Evolutionary conservation across 2,797 vertebrate genomes (phyloP).

Genomic region (Parauchenoglanis punctatus): DNA sequence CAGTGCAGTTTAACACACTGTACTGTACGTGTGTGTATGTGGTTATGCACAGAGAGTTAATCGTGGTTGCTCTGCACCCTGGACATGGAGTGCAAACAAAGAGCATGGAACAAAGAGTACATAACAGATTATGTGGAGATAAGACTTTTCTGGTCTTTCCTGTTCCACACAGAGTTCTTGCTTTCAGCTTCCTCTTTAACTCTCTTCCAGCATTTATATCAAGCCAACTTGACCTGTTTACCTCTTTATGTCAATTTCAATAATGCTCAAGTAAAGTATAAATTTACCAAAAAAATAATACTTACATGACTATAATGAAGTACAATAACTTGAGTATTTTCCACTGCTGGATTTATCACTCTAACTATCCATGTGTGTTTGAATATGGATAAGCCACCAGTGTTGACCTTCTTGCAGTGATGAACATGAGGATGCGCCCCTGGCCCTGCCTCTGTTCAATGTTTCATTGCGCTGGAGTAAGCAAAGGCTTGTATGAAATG

Average conservation of each 20-base stretch:
- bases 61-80: not conserved
- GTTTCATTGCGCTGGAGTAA: not conserved
- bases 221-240: slow-evolving; percentile 6
- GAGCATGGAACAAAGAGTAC: not conserved
- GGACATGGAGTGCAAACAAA: slow-evolving; percentile 21
- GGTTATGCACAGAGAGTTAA: not conserved
- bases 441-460: not conserved
- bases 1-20: not conserved
- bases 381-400: not conserved
- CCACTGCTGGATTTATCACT: not conserved
- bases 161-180: slow-evolving; percentile 22
- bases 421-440: not conserved
- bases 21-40: not conserved
- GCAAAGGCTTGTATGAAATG: not conserved
- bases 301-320: not conserved
- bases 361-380: not conserved
- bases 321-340: not conserved
- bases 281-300: not conserved
- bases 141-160: slow-evolving; percentile 37
- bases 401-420: not conserved
- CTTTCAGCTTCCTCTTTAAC: slow-evolving; percentile 35
- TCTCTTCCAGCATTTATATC: not conserved
- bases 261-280: not conserved
- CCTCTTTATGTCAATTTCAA: not conserved
- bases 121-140: slow-evolving; percentile 5